phyloP scores from a whole-genome alignment of 2,113 vertebrate genomes.

The Herpetotheres cachinnans region DNA sequence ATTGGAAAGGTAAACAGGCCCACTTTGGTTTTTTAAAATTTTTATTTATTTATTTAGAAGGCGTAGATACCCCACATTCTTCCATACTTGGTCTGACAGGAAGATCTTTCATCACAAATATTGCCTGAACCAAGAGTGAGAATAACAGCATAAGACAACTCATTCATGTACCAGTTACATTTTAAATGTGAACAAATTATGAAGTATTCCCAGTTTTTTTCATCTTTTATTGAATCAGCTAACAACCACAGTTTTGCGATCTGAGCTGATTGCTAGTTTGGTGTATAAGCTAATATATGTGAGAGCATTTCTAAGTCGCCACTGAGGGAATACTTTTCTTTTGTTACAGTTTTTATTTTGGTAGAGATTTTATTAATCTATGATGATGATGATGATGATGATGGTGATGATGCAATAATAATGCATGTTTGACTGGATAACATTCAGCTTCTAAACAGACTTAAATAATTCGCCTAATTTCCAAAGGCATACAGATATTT shows the following conservation, averaged over 20 bases:
- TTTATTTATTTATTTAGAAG: neutral
- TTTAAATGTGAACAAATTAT: neutral
- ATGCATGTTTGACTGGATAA: neutral
- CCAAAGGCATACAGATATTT: neutral
- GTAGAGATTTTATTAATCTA: neutral
- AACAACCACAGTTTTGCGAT: neutral
- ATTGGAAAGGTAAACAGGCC: constrained; percentile 1
- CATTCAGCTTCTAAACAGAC: neutral
- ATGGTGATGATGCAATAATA: no score
- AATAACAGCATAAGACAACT: neutral
- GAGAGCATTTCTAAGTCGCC: neutral
- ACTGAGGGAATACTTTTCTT: neutral
- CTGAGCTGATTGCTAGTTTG: neutral
- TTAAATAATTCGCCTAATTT: neutral
- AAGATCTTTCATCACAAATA: neutral
- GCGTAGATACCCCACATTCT: neutral
- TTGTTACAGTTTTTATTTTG: neutral
- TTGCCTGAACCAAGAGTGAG: neutral
- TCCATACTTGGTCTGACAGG: neutral
- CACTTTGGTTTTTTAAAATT: neutral
- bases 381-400: no score
- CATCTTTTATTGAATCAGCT: neutral
- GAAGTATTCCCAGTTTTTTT: neutral
- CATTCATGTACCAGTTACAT: neutral
- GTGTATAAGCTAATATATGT: neutral